Base-by-base conservation (phyloP, 2,113 vertebrate genomes). In the Leucosticte australis region DNA sequence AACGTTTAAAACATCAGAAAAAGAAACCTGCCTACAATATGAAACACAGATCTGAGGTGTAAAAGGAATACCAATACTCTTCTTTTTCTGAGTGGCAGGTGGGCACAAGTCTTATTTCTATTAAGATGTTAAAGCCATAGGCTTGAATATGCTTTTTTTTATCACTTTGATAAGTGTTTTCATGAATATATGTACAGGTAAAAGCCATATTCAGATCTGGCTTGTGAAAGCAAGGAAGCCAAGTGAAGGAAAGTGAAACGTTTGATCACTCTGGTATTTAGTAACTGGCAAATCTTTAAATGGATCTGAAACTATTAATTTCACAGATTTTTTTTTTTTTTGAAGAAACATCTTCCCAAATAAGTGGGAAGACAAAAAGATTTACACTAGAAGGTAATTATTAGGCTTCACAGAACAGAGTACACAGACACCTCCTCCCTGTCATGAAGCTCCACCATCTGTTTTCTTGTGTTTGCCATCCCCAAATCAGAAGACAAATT, bases 1-100 rank as follows among this genome's bases (percentile, higher is more conserved):
- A 92, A 79, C 57, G 50, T 85, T 92, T 91, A 80, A 91, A 91
- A 92, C 52, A 89, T 80, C 63, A 79, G 41, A 63, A 86, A 74
- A 83, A 92, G 87, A 90, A 86, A 2, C 3, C 5, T 39, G n/a
- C 44, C 90, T 83, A 93, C 64, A 89, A 57, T 79, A 82, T 3
- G 3, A 81, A 92, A 83, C 47, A 74, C 27, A 56, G 23, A 92
- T 49, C 64, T 57, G 69, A 95, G 16, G 9, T 86, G 75, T 85
- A 78, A 87, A 75, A 90, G 49, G 49, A 94, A 78, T 64, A 63
- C 4, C 27, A 53, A 49, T 3, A 1, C 11, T 63, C 47, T 56
- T 86, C 33, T 88, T 86, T 50, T 59, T 44, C 39, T 87, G 33
- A 90, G 64, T 15, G 12, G 76, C 52, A 87, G 56, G 65, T 68